Evolutionary conservation across 2,113 vertebrate species (phyloP), one percentile per base, ranked within the genome.

Genomic region (Petaurus breviceps): DNA sequence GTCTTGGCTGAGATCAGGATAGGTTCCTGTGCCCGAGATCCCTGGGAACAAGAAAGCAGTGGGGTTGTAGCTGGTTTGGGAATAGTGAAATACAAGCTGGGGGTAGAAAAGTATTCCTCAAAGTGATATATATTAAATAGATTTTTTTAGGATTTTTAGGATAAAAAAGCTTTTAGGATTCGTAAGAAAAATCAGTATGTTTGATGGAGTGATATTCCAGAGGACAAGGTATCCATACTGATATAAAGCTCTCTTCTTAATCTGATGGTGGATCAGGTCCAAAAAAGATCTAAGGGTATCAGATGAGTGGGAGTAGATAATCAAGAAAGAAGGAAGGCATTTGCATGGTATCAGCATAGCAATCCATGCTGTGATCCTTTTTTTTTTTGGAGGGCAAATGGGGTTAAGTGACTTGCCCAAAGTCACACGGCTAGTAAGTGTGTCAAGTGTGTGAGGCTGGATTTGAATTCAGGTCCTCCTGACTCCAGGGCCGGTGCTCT

Each of bases 1-100:
- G 99, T 99, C 96, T 99, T 99, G 6, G 99, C 99, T 1, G 99
- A 99, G 91, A 99, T 98, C 95, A 99, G 98, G 96, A 99, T 99
- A 0, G 99, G 99, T 97, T 99, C 99, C 98, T 99, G 99, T 0
- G 99, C 99, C 43, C 98, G 99, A 0, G 99, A 99, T 55, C 99
- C 99, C 99, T 99, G 97, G 57, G 92, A 52, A 50, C 54, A 97
- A 68, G 28, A 95, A 14, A 95, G 55, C 2, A 54, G 14, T 22
- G 54, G 22, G 14, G 28, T 77, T n/a, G 37, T 77, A 43, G 37
- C 6, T 84, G 43, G 61, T 84, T 84, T 84, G 37, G 68, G 16
- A 84, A 84, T 22, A 2, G 2, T 43, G n/a, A 43, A n/a, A 11
- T n/a, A 0, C 5, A 43, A 68, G 8, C 0, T 19, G 51, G 91